Evolutionary conservation across 2,113 vertebrate species (phyloP).

Genomic region (Actinemys pallida): DNA sequence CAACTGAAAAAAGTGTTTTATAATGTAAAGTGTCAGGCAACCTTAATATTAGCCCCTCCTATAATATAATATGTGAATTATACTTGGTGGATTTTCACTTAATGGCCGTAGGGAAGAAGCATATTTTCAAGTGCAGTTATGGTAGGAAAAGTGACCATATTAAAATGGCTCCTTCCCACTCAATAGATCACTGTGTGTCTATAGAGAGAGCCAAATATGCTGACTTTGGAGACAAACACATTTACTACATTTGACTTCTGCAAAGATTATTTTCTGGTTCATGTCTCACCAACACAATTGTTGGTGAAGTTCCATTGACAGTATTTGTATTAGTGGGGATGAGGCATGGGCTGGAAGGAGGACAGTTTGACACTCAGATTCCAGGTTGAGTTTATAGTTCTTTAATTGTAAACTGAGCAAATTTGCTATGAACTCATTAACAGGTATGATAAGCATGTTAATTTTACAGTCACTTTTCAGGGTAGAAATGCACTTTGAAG

Average conservation of each 20-base stretch:
- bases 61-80: not conserved
- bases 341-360: not conserved
- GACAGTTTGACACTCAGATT: not conserved
- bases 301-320: not conserved
- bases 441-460: not conserved
- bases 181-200: not conserved
- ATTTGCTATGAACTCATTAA: not conserved
- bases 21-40: not conserved
- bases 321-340: not conserved
- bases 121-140: not conserved
- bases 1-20: not conserved
- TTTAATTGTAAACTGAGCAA: not conserved
- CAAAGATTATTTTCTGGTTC: not conserved
- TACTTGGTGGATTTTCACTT: not conserved
- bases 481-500: not conserved
- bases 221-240: not conserved
- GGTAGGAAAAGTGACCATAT: not conserved
- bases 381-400: not conserved
- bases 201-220: not conserved
- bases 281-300: not conserved
- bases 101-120: not conserved
- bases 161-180: not conserved
- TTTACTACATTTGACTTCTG: not conserved
- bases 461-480: not conserved
- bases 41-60: not conserved